Conservation (phyloP, 2,888 invertebrate species). For the Seira ritae region DNA sequence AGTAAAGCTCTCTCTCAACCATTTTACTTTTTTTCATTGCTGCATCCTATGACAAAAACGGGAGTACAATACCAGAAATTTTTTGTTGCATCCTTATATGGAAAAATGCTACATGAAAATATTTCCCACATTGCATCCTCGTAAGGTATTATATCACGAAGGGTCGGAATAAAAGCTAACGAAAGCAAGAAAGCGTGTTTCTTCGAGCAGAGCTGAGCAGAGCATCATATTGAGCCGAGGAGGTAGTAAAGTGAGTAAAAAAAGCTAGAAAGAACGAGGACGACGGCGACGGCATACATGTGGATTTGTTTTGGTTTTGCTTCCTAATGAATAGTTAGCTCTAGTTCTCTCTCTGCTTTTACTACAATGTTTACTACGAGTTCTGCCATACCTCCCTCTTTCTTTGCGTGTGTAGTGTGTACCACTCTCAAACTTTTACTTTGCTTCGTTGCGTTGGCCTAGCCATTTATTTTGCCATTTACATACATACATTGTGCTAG, state of each 20-base stretch:
- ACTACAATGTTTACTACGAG: constrained; percentile 24
- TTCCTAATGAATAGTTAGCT: neutral
- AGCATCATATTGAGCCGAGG: no score
- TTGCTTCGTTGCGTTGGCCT: neutral
- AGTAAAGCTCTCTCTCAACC: no score
- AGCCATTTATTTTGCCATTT: neutral
- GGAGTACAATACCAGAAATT: neutral
- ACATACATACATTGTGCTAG: no score
- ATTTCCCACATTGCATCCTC: neutral
- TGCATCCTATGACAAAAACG: neutral
- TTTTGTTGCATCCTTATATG: neutral
- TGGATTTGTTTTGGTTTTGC: constrained; percentile 4
- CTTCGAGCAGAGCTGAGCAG: no score
- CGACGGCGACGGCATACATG: neutral
- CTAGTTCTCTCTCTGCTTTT: constrained; percentile 19
- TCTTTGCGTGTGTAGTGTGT: neutral
- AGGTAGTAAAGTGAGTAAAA: neutral
- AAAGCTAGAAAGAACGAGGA: neutral
- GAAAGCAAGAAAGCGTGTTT: neutral
- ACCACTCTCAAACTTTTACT: neutral
- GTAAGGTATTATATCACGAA: neutral
- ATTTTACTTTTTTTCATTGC: neutral
- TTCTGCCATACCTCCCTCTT: neutral
- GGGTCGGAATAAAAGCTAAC: neutral
- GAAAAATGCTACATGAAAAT: constrained; percentile 3